Conservation (phyloP, 2,113 vertebrate genomes). For the Castor canadensis region DNA sequence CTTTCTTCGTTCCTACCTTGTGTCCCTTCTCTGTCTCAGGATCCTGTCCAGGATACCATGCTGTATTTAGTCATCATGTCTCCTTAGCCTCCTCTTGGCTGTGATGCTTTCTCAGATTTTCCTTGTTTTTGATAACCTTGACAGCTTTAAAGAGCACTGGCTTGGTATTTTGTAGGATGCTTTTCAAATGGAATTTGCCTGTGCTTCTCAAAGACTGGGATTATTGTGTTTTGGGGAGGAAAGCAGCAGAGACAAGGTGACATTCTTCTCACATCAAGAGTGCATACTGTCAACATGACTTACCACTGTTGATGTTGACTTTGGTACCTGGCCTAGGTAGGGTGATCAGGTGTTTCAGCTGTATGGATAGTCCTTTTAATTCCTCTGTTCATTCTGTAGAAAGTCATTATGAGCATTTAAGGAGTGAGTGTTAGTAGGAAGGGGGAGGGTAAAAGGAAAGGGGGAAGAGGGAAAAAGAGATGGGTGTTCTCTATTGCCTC, state of each 20-base stretch:
- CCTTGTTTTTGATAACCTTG: too few species aligned
- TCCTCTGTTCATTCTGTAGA: too few species aligned
- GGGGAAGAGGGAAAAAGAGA: too few species aligned
- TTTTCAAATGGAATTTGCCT: not conserved
- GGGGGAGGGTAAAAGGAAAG: too few species aligned
- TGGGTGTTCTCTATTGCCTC: too few species aligned
- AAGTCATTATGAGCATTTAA: too few species aligned
- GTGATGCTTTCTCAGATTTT: too few species aligned
- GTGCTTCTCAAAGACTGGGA: not conserved
- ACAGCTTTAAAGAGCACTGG: not conserved
- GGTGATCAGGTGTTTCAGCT: not conserved
- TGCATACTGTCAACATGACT: too few species aligned
- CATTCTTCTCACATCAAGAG: not conserved
- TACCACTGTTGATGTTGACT: not conserved
- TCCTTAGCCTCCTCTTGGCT: too few species aligned
- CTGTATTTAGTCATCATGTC: too few species aligned
- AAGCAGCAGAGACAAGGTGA: not conserved
- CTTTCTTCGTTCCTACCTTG: not conserved
- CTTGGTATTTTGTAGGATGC: not conserved
- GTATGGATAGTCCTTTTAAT: not conserved
- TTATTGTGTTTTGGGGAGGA: not conserved
- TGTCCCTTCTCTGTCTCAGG: not conserved
- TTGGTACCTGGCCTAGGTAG: not conserved
- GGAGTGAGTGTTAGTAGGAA: too few species aligned
- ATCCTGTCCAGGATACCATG: too few species aligned